Base-by-base conservation (phyloP, 2,888 invertebrate genomes). In the Hirtodrosophila histrioides region DNA sequence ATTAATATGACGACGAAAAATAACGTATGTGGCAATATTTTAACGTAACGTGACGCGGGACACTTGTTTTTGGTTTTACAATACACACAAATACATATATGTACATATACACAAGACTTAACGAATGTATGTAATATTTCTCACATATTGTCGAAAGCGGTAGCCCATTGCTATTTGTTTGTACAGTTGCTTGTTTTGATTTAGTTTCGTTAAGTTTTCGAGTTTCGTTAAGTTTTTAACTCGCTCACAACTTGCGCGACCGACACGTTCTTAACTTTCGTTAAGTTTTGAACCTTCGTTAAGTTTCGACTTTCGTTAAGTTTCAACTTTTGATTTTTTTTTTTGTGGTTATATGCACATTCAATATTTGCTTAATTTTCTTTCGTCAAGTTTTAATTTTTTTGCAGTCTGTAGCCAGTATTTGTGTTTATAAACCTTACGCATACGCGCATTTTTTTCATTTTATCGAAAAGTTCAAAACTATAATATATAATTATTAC, bases 71-170 rank as follows among this genome's bases (percentile, higher is more conserved):
- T 44, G 54, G 27, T 4, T 44, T 35, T 4, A 2, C 27, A 5
- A 27, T 53, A 23, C 36, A 64, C 29, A 50, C 12, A 60, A 40
- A 29, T 17, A 46, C 36, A 50, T 10, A 50, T 10, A 44, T 29
- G 41, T 11, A 49, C 24, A 35, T 17, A 2, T 17, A 17, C 39
- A 41, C 29, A 57, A 40, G 48, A 62, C 60, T 77, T 57, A 77
- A 84, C 69, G 69, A 74, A 62, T 24, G 17, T 24, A 24, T 64
- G 61, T 10, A n/a, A 57, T 23, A 69, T 56, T 62, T 73, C 84
- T 88, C 84, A 84, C 84, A 83, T 88, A 86, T 61, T 67, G 67
- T 48, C 64, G 72, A 61, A 88, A 55, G 41, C 78, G 84, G 65
- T 86, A 80, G 63, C 66, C 62, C 84, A 84, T 83, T 53, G 33